Evolutionary conservation across 37 sponge, comb jelly and placozoan genomes (phyloP).

Genomic region (Lycopodina hypogea): DNA sequence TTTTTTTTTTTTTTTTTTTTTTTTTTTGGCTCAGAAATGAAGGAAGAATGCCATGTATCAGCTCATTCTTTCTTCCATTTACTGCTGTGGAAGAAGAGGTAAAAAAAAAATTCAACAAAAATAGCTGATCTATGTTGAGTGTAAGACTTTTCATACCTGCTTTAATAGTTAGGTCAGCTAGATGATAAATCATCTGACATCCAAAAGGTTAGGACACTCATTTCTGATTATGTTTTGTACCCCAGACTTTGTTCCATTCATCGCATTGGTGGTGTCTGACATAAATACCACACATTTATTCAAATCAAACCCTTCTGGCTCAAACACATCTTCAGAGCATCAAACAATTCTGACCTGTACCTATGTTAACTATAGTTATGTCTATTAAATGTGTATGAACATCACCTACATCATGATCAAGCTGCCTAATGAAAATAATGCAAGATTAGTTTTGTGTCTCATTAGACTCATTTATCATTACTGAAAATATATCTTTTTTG

Average conservation of each 20-base stretch:
- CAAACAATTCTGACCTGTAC: conserved; percentile 36
- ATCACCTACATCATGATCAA: too few species aligned
- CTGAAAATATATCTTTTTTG: neutral
- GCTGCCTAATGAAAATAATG: conserved; percentile 12
- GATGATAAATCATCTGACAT: conserved; percentile 44
- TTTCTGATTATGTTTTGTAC: conserved; percentile 33
- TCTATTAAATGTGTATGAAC: too few species aligned
- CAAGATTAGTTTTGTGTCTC: conserved; percentile 38
- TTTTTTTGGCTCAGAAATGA: conserved; percentile 26
- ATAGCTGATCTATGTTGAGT: too few species aligned
- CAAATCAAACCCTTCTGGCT: conserved; percentile 30
- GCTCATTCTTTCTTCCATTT: conserved; percentile 41
- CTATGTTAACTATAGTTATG: conserved; percentile 51
- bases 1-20: too few species aligned
- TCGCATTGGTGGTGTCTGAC: too few species aligned
- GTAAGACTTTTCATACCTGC: conserved; percentile 17
- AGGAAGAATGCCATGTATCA: conserved; percentile 26
- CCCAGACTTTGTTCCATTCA: conserved; percentile 50
- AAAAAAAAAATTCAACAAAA: too few species aligned
- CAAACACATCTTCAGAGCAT: conserved; percentile 35
- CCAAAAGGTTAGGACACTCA: conserved; percentile 9
- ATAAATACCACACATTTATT: conserved; percentile 17
- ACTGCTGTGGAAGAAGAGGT: conserved; percentile 27
- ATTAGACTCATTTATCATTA: conserved; percentile 41
- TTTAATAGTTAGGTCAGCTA: conserved; percentile 44